A percentile compares a stretch with the other conserved stretches of the same genome.
Evolutionary conservation across 2,797 vertebrate genomes (phyloP).

Genomic region (Chiropotes sagulatus): DNA sequence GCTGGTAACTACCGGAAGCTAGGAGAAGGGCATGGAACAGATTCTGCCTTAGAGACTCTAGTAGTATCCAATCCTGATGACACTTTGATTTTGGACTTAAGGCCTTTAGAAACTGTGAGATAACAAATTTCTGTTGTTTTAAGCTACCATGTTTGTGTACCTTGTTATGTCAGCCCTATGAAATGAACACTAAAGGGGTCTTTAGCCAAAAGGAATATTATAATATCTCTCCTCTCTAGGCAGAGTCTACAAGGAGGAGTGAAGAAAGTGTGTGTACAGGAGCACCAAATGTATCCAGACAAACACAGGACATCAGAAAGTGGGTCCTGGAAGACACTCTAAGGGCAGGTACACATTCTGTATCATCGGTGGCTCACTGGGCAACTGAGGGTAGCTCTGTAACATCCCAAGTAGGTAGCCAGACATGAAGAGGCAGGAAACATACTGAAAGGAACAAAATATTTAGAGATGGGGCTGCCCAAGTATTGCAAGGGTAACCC

Average conservation of each 20-base stretch:
- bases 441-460: not conserved
- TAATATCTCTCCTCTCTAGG: not conserved
- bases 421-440: not conserved
- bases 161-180: not conserved
- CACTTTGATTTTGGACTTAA: not conserved
- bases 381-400: not conserved
- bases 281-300: not conserved
- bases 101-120: not conserved
- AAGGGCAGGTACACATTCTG: not conserved
- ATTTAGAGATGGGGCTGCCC: not conserved
- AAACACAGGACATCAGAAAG: not conserved
- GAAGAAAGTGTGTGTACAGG: not conserved
- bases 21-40: not conserved
- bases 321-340: not conserved
- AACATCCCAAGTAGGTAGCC: not conserved
- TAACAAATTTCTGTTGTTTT: not conserved
- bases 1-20: not conserved
- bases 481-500: not conserved
- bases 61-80: not conserved
- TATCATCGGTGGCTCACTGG: not conserved
- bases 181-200: not conserved
- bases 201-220: not conserved
- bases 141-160: not conserved
- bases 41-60: not conserved
- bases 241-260: not conserved